phyloP scores from a whole-genome alignment of 2,797 vertebrate species.

The Mormyrus hasselquistii region DNA sequence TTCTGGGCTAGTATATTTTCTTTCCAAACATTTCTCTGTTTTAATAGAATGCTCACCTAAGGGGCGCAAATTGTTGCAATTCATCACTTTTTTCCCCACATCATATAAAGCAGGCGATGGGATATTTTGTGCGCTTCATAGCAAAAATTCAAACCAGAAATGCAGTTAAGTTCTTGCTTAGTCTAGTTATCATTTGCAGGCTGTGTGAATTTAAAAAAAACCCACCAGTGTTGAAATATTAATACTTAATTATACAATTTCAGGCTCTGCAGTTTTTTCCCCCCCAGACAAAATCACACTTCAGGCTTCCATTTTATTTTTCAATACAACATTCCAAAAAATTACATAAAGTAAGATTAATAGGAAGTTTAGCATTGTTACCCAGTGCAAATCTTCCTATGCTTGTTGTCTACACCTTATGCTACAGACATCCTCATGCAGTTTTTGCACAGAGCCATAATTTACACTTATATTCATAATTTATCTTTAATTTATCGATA shows the following conservation, averaged over 20 bases:
- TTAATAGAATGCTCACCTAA: neutral
- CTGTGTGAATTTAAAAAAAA: neutral
- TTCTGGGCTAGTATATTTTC: neutral
- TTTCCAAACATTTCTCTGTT: neutral
- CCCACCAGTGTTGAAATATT: neutral
- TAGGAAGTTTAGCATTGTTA: neutral
- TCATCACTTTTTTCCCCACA: neutral
- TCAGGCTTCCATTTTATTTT: slow-evolving; percentile 2
- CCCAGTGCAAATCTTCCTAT: neutral
- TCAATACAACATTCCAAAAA: neutral
- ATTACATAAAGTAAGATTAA: neutral
- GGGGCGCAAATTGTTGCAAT: neutral
- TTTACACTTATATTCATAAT: neutral
- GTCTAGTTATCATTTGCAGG: neutral
- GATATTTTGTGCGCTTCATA: neutral
- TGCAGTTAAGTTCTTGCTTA: neutral
- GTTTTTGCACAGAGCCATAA: neutral
- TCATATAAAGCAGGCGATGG: neutral
- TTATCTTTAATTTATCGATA: neutral
- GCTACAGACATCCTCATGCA: neutral
- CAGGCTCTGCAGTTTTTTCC: neutral
- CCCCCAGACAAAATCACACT: slow-evolving; percentile 4
- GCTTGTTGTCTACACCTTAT: neutral
- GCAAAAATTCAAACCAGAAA: neutral
- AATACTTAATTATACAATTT: neutral